Conservation (phyloP, 2,888 invertebrate species). For the Drosophila kambysellisi region DNA sequence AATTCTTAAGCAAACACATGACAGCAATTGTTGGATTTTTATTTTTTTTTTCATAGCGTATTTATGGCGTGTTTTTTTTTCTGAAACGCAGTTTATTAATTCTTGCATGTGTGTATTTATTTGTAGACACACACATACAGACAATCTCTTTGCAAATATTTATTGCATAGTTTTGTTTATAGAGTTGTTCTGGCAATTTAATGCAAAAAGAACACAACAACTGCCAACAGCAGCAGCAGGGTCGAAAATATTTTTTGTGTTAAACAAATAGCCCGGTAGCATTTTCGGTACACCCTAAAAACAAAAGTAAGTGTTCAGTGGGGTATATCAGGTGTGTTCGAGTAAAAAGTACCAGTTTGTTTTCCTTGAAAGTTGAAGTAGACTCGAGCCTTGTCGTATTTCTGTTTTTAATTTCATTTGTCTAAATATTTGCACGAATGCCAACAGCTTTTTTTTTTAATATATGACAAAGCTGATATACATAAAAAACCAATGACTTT, state of each 20-base stretch:
- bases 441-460: neutral
- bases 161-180: slow-evolving; percentile 55
- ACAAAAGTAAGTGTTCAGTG: neutral
- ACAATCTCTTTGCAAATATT: slow-evolving; percentile 51
- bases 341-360: neutral
- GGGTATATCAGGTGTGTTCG: neutral
- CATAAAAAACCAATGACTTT: neutral
- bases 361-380: neutral
- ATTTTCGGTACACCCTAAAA: slow-evolving; percentile 2
- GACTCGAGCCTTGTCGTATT: neutral
- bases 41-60: neutral
- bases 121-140: slow-evolving; percentile 1
- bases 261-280: slow-evolving; percentile 20
- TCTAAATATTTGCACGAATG: slow-evolving; percentile 34
- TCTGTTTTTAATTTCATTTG: neutral
- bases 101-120: slow-evolving; percentile 28
- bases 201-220: slow-evolving; percentile 27
- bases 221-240: slow-evolving; percentile 13
- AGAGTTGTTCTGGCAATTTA: slow-evolving; percentile 44
- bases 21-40: slow-evolving; percentile 21
- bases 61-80: slow-evolving; percentile 32
- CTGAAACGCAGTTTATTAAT: slow-evolving; percentile 56
- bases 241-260: slow-evolving; percentile 20
- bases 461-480: neutral
- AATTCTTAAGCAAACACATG: slow-evolving; percentile 42